Evolutionary conservation across 2,888 invertebrate species (phyloP), one percentile per base, ranked within the genome.

Genomic region (Boloria selene): DNA sequence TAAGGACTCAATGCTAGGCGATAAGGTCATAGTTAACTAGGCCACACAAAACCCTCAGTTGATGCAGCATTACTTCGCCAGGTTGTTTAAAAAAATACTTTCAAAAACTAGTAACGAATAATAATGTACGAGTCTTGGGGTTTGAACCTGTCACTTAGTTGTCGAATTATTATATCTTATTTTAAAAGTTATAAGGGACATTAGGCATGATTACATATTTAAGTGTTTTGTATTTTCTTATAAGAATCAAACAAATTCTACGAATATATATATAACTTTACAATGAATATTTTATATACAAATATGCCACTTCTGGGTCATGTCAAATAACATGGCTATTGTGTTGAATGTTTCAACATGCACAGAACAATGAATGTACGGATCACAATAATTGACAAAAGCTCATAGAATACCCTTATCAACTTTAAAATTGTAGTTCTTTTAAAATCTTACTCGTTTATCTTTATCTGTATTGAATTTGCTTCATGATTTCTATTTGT

Each of bases 361-460:
- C 49, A 49, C 26, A 49, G 31, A 59, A 59, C 49, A 59, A 59
- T 59, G 49, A 59, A 49, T 26, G 49, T 26, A 26, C 49, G 31
- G 17, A 38, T 59, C 47, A 45, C 59, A 58, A n/a, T n/a, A n/a
- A 49, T 47, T 38, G 17, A 59, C 17, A 49, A 59, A 59, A 13
- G 3, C 17, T 31, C 42, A 45, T 45, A 22, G n/a, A n/a, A 4
- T 13, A 44, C 22, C 44, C 4, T 22, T 56, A 22, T 45, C 44
- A 45, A 45, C 22, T 44, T 45, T 56, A 4, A 45, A 45, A 56
- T 45, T 26, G n/a, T 22, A 22, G 10, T 10, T 56, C n/a, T 44
- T n/a, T 38, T 0, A 38, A 38, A 38, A 38, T 56, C n/a, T 22
- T 10, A 13, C 44, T 22, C n/a, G 7, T 22, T 18, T 56, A 56